Evolutionary conservation across 2,797 vertebrate genomes (phyloP).

Genomic region (Calcarius lapponicus): DNA sequence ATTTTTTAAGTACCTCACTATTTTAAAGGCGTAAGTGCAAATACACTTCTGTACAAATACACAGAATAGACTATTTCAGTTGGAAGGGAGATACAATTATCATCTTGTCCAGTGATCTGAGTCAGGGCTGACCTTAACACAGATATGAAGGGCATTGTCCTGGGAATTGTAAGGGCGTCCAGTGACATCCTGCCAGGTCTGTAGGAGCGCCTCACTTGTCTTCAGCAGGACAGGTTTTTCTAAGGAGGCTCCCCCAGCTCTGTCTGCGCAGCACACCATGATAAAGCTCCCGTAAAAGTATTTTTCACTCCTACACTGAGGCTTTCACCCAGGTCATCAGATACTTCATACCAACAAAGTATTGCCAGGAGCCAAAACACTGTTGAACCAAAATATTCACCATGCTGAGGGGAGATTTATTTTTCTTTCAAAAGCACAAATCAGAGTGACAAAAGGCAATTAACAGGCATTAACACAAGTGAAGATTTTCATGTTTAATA

Average conservation of each 20-base stretch:
- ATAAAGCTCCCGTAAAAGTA: neutral
- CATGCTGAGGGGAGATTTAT: neutral
- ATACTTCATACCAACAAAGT: neutral
- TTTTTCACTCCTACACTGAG: neutral
- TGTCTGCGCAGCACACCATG: fast-evolving
- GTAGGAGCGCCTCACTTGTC: fast-evolving
- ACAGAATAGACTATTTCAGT: neutral
- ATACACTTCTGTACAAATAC: neutral
- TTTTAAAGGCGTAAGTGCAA: neutral
- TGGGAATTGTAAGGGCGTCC: neutral
- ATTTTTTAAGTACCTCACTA: neutral
- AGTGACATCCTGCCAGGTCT: neutral
- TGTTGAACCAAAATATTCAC: neutral
- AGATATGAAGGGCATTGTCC: neutral
- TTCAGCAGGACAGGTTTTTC: neutral
- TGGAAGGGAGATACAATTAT: neutral
- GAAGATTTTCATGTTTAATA: neutral
- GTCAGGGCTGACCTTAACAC: neutral
- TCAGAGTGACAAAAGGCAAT: neutral
- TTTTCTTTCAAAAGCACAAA: neutral
- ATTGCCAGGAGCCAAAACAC: neutral
- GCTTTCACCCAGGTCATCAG: neutral
- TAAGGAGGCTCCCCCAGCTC: neutral
- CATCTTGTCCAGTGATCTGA: neutral
- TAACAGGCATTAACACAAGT: neutral